Percentiles rank a stretch among this genome's conserved stretches.
phyloP scores from a whole-genome alignment of 2,888 invertebrate genomes.

The Ectemnius lituratus region DNA sequence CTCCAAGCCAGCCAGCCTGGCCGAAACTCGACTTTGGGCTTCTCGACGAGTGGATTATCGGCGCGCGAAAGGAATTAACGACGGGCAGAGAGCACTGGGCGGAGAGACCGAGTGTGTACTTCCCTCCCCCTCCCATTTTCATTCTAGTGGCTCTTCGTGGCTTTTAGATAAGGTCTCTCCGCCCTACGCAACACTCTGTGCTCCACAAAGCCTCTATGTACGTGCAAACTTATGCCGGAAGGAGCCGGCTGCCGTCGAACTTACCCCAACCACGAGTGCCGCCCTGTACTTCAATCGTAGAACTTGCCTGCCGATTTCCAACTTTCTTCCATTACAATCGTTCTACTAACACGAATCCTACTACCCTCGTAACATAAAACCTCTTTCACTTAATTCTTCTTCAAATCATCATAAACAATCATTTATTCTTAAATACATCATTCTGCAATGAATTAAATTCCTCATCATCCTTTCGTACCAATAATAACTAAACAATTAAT shows the following conservation, averaged over 20 bases:
- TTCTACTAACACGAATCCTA: no score
- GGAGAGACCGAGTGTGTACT: conserved; percentile 50
- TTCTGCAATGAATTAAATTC: no score
- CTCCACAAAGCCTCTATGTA: conserved; percentile 40
- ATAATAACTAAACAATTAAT: no score
- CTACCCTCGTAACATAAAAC: no score
- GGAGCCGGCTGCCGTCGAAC: neutral
- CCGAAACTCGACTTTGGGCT: conserved; percentile 50
- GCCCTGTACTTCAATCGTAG: no score
- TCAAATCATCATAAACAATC: no score
- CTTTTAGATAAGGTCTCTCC: conserved; percentile 64
- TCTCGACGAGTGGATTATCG: conserved; percentile 60
- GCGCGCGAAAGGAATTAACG: conserved; percentile 62
- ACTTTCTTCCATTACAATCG: no score
- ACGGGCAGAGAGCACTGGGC: conserved; percentile 46
- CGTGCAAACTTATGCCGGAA: conserved; percentile 35
- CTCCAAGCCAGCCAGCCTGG: conserved; percentile 52
- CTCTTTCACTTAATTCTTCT: no score
- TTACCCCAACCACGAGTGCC: neutral
- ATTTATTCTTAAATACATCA: no score
- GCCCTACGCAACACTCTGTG: conserved; percentile 53
- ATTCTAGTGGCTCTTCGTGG: conserved; percentile 60
- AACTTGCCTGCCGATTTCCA: no score
- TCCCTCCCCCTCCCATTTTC: conserved; percentile 36
- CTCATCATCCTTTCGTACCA: no score